Base-by-base conservation (phyloP, 2,113 vertebrate genomes). In the Hystrix brachyura region DNA sequence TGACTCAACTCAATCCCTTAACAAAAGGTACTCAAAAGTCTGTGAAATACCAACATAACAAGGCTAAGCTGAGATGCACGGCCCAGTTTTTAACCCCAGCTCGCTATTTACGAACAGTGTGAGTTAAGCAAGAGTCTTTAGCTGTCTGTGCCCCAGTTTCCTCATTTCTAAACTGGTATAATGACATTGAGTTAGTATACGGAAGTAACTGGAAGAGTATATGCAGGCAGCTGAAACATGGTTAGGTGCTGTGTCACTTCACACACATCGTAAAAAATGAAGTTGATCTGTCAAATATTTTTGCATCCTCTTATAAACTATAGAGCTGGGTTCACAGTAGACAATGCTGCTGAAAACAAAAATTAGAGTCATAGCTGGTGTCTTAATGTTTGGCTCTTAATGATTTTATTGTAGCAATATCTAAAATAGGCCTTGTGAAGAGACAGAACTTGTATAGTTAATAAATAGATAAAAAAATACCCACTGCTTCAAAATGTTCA, bases 301-400 rank as follows among this genome's bases (percentile, higher is more conserved):
- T 46, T 64, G 60, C 82, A 74, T 23, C 15, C 25, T n/a, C 19
- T 90, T 69, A 67, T 13, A 90, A 74, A 87, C 34, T 23, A 14
- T n/a, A 14, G n/a, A 11, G 12, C 51, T 62, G 48, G 78, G 25
- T 74, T 90, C 51, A 90, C 23, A 87, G 25, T 0, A 69, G 21
- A 78, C 38, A 80, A 69, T 78, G 38, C 27, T 78, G 65, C 46
- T 92, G 6, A 84, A 93, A 85, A 93, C 53, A 64, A 94, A 92
- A 90, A 67, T 0, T 51, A 79, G 27, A 90, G 80, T 46, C 48
- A 82, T 29, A 57, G 46, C 4, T 82, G 17, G 46, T 87, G 19
- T 19, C 25, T 64, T 48, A 76, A 64, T 0, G 90, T 55, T 94
- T 53, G 11, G 46, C 7, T 59, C 51, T 83, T 65, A 48, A 51